Base-by-base conservation (phyloP, 2,888 invertebrate species). In the Stegophylla sp. region DNA sequence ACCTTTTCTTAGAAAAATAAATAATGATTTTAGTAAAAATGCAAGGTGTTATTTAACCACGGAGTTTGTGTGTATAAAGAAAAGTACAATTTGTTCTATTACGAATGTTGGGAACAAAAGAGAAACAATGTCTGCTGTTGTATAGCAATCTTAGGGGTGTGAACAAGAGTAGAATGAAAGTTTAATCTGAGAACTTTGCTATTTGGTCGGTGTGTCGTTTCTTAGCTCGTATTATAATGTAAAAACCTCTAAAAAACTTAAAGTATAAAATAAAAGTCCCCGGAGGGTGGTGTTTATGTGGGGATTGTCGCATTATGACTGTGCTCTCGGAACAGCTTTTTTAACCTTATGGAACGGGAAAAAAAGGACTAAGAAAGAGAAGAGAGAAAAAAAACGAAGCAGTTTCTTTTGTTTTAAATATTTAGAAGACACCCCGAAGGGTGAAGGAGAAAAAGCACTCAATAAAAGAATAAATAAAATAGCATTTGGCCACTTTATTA, bases 181-280 rank as follows among this genome's bases (percentile, higher is more conserved):
- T 79, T 79, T 79, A 79, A 79, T 79, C 79, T 79, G 79, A 79
- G 79, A 79, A 79, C 79, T 79, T 79, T 71, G 69, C 79, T 79
- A 79, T 71, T 79, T 71, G 79, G 79, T 71, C 61, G 71, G 71
- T 69, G 79, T 71, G 79, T 79, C 79, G 79, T 79, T 79, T 71
- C 71, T 79, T 79, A 71, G 79, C 69, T 61, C 79, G 71, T 79
- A 79, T 79, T 79, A 79, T 79, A 79, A 79, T 79, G 79, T 79
- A 79, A 79, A 79, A 79, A 79, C 79, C 79, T 71, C 71, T 79
- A 79, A 79, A 79, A 79, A 79, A 79, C 79, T 79, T 79, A 79
- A 79, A 79, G 79, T 79, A 79, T 79, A 79, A 79, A 79, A 79
- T 79, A 79, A 79, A 79, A 79, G 79, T 79, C 79, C 79, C 79